Conservation (phyloP, 1,140 invertebrate genomes). For the Andrena cerasifolii region DNA sequence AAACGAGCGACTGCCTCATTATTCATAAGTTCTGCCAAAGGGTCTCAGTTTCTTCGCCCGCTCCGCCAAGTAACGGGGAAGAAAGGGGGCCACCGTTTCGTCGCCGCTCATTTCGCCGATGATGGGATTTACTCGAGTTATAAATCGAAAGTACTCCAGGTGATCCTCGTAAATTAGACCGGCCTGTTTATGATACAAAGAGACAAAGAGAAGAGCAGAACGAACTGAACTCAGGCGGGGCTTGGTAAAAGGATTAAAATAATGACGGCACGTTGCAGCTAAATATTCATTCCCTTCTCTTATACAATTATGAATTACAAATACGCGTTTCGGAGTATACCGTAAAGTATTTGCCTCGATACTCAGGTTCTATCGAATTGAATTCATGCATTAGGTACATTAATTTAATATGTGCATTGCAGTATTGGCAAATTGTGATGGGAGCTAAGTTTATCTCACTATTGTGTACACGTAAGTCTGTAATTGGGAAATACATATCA, state of each 20-base stretch:
- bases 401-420: too few species aligned
- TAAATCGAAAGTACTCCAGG: slow-evolving; percentile 29
- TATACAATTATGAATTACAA: background rate
- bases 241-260: slow-evolving; percentile 1
- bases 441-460: too few species aligned
- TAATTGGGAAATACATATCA: too few species aligned
- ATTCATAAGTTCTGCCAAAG: slow-evolving; percentile 56
- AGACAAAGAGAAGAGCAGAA: background rate
- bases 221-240: slow-evolving; percentile 1
- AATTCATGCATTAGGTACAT: too few species aligned
- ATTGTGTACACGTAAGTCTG: too few species aligned
- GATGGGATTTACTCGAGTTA: slow-evolving; percentile 53
- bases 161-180: background rate
- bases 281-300: background rate
- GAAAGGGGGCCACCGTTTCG: slow-evolving; percentile 1
- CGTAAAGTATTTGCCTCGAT: too few species aligned
- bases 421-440: too few species aligned
- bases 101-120: slow-evolving; percentile 56
- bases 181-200: slow-evolving; percentile 1
- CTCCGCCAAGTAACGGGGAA: background rate
- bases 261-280: background rate
- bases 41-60: slow-evolving; percentile 47
- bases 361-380: too few species aligned
- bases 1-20: slow-evolving; percentile 61
- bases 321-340: too few species aligned